A percentile compares a stretch with the other conserved stretches of the same genome.
Evolutionary conservation across 2,113 vertebrate genomes (phyloP).

Genomic region (Riparia riparia): DNA sequence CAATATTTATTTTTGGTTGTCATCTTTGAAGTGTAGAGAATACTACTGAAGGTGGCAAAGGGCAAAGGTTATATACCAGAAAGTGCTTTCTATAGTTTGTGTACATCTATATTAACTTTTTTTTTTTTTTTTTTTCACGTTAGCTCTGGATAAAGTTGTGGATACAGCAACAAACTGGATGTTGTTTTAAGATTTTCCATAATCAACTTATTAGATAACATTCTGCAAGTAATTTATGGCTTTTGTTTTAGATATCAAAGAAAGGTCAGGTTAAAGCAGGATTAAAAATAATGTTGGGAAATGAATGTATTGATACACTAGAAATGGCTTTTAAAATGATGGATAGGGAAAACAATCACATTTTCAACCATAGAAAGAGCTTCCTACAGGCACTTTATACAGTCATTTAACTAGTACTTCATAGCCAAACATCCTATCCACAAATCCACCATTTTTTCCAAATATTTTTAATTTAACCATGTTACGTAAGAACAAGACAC

Average conservation of each 20-base stretch:
- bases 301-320: not conserved
- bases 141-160: not conserved
- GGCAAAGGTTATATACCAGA: not conserved
- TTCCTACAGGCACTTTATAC: not conserved
- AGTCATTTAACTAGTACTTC: not conserved
- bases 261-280: not conserved
- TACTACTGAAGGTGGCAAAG: not conserved
- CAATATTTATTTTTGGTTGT: not conserved
- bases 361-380: not conserved
- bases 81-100: not conserved
- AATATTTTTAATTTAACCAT: not conserved
- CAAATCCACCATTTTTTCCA: not conserved
- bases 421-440: not conserved
- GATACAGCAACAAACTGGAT: not conserved
- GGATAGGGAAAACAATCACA: not conserved
- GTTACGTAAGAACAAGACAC: not conserved
- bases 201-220: not conserved
- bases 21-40: not conserved
- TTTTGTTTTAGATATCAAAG: not conserved
- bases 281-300: not conserved
- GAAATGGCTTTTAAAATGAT: not conserved
- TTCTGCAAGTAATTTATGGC: not conserved
- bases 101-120: not conserved
- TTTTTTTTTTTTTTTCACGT: not conserved
- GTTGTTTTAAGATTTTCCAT: not conserved